Conservation (phyloP, 2,888 invertebrate genomes). For the Autographa pulchrina region DNA sequence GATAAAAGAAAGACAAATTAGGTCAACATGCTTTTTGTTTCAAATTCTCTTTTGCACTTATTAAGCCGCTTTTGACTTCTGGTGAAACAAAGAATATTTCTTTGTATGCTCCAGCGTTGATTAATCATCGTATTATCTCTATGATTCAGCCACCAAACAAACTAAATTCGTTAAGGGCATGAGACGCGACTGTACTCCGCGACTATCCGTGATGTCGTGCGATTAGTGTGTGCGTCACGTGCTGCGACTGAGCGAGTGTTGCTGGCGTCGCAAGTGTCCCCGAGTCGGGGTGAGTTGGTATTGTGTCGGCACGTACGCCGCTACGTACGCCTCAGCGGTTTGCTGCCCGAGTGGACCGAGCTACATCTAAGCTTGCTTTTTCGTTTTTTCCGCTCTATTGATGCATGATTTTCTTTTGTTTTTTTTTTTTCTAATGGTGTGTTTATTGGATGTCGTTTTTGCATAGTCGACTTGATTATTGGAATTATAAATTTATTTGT, state of each 20-base stretch:
- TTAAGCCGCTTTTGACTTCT: background rate
- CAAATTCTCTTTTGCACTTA: too few relatives aligned
- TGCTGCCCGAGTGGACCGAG: background rate
- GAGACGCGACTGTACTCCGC: background rate
- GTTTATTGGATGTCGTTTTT: background rate
- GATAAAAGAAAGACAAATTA: too few relatives aligned
- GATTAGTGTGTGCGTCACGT: conserved; percentile 1
- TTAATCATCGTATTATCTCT: background rate
- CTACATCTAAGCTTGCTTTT: background rate
- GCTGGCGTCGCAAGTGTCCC: background rate
- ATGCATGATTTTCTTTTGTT: background rate
- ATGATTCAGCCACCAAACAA: background rate
- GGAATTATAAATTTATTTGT: too few relatives aligned
- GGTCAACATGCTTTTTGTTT: too few relatives aligned
- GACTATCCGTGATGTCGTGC: background rate
- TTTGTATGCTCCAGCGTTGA: background rate
- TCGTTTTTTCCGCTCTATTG: background rate
- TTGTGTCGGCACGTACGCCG: background rate
- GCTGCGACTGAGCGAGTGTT: background rate
- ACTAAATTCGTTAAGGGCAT: background rate
- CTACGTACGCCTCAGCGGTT: conserved; percentile 4
- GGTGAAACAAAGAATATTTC: background rate
- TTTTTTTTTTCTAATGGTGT: too few relatives aligned
- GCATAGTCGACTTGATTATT: background rate
- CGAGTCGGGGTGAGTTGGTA: background rate